Base-by-base conservation (phyloP, 2,888 invertebrate genomes). In the Pedicia rivosa region DNA sequence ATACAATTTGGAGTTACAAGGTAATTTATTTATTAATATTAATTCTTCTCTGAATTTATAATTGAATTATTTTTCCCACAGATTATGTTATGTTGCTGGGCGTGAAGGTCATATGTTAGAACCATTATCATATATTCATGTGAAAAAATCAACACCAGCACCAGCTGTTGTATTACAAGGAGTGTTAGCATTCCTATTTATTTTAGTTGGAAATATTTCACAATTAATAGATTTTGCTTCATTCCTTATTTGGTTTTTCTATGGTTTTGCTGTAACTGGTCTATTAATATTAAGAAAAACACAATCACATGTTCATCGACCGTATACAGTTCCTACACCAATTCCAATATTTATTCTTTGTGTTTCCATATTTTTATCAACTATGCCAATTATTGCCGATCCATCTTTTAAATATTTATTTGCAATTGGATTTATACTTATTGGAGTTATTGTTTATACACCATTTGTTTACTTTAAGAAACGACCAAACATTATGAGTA, bases 191-290 rank as follows among this genome's bases (percentile, higher is more conserved):
- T 61, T 78, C 26, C 46, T 75, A 30, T 81, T 81, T 56, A 75
- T 86, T 35, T 49, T 77, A 31, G 66, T 74, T 17, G 83, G 83
- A 38, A 72, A 82, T 56, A 82, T 87, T 40, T 66, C 68, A 34
- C 70, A 73, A 2, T 64, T 88, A 10, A 87, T 88, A 45, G 80
- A 84, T 49, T 83, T 87, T 54, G 82, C 83, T 29, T 84, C 83
- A 55, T 87, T 87, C 65, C 71, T 86, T 43, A 77, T 83, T 15
- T 88, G 87, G 87, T 71, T 84, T 42, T 84, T 84, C 61, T 88
- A 87, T 55, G 87, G 84, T 0, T 57, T 75, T 1, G 82, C 84
- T 1, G 82, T 87, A 78, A 67, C 80, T 1, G 75, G 84, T 0
- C 62, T 88, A 13, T 56, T 88, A 24, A 69, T 83, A 2, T 62